Evolutionary conservation across 1,140 invertebrate genomes (phyloP), one percentile per base, ranked within the genome.

Genomic region (Zaprionus davidi): DNA sequence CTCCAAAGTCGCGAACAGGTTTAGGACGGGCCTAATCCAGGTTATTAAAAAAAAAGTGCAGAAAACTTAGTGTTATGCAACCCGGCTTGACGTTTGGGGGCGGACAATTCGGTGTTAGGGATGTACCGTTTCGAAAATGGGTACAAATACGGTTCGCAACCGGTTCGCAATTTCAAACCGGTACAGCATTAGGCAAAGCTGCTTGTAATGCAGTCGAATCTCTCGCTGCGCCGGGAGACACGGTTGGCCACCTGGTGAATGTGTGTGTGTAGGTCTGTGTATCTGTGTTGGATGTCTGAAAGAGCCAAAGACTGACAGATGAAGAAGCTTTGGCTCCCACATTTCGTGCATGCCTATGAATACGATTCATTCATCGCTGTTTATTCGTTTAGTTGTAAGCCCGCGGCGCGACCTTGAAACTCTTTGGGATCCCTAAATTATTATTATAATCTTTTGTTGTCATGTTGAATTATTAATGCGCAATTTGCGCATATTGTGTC

Each of bases 341-440:
- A 73, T 63, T 77, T 73, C 31, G 56, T 66, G 57, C 7, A 55
- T 62, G 46, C 9, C 44, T 28, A 34, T 67, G 58, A 66, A 67
- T 26, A 56, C 34, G 28, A 73, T 68, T 66, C 63, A 58, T 73
- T 74, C 41, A 71, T 71, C 55, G 56, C 28, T 79, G 64, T 79
- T 77, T 72, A 55, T 78, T 80, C 65, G 22, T 49, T n/a, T 51
- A 49, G 65, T 60, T 68, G 49, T 58, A 46, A 59, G 65, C 17
- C 56, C 20, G 69, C 51, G 28, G n/a, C 49, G 13, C 55, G 67
- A 81, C 79, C 76, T 81, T 81, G 76, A 76, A 65, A 36, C 24
- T 4, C 38, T 71, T 64, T 60, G 26, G 41, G 63, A 53, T 78
- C 76, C 71, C 76, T 71, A 76, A 81, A 75, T 76, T 71, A 78